A percentile compares a stretch with the other conserved stretches of the same genome.
phyloP scores from a whole-genome alignment of 2,888 invertebrate species.

The Phaonia tiefii region DNA sequence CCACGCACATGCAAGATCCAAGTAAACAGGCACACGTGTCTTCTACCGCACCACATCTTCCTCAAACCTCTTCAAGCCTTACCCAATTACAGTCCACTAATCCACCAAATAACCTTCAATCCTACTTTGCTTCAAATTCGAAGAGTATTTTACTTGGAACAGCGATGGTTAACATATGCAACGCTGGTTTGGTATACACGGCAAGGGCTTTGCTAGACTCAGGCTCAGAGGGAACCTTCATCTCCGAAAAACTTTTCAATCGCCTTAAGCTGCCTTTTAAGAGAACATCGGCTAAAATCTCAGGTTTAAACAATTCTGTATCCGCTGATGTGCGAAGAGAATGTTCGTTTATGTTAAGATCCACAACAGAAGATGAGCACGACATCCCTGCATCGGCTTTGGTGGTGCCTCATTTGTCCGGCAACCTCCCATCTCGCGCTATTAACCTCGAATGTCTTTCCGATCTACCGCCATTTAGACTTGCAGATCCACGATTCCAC shows the following conservation, averaged over 20 bases:
- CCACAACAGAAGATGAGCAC: not conserved
- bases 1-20: no score
- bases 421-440: slow-evolving; percentile 9
- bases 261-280: not conserved
- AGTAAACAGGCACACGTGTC: not conserved
- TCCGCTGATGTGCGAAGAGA: not conserved
- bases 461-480: no score
- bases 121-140: slow-evolving; percentile 12
- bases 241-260: not conserved
- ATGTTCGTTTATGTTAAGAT: not conserved
- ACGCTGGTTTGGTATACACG: no score
- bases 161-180: no score
- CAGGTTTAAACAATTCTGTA: slow-evolving; percentile 32
- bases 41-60: not conserved
- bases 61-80: not conserved
- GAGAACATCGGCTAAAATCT: slow-evolving; percentile 10
- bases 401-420: slow-evolving; percentile 40
- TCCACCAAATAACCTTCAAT: not conserved
- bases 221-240: no score
- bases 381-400: not conserved
- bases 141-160: not conserved
- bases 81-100: slow-evolving; percentile 28
- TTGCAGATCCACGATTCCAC: slow-evolving; percentile 24
- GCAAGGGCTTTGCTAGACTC: no score
- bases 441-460: not conserved